Evolutionary conservation across 2,797 vertebrate species (phyloP).

Genomic region (Gouania willdenowi): DNA sequence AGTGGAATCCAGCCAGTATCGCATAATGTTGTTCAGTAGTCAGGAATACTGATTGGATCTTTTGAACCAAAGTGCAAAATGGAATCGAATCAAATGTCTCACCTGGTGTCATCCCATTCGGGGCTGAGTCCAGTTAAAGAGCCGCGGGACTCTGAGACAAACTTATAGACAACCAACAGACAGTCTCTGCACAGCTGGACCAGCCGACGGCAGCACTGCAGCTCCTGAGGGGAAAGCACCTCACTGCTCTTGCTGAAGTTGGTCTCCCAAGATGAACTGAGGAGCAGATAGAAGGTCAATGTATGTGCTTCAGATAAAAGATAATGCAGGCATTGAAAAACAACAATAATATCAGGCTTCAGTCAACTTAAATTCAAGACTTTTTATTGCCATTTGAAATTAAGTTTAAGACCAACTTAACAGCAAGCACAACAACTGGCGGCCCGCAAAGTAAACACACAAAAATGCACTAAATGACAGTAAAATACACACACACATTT

Average conservation of each 20-base stretch:
- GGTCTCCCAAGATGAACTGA: constrained; percentile 90
- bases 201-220: constrained; percentile 91
- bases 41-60: constrained; percentile 2
- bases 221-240: constrained; percentile 84
- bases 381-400: no score
- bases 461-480: no score
- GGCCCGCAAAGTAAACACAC: no score
- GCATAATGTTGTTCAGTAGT: background rate
- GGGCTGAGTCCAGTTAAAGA: constrained; percentile 82
- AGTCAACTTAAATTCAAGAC: no score
- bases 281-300: constrained; percentile 25
- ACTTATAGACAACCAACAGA: constrained; percentile 95
- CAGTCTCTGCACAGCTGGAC: constrained; percentile 95
- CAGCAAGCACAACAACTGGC: no score
- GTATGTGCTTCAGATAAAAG: background rate
- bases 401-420: no score
- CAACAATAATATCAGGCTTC: no score
- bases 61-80: constrained; percentile 6
- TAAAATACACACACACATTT: no score
- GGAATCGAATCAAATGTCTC: constrained; percentile 28
- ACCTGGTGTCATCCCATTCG: constrained; percentile 94
- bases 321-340: no score
- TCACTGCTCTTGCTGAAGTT: constrained; percentile 90
- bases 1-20: background rate
- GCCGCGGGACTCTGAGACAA: constrained; percentile 85